Evolutionary conservation across 2,113 vertebrate species (phyloP).

Genomic region (Aphyosemion australe): DNA sequence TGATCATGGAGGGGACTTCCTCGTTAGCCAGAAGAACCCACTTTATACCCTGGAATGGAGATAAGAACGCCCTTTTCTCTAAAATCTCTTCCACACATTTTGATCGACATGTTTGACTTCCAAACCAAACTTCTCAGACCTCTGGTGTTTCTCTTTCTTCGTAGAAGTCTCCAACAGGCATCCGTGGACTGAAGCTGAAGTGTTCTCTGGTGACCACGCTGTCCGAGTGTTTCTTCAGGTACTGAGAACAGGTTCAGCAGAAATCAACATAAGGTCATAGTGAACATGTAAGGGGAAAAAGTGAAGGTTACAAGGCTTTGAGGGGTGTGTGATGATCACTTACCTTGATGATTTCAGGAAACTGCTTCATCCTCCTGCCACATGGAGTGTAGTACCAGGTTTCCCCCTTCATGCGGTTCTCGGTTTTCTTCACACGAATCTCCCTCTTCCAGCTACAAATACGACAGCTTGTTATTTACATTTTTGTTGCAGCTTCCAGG

Average conservation of each 20-base stretch:
- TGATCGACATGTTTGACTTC: too few relatives aligned
- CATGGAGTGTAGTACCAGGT: slow-evolving; percentile 98
- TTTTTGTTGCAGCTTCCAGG: background rate
- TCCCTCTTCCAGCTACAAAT: slow-evolving; percentile 88
- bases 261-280: background rate
- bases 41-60: slow-evolving; percentile 81
- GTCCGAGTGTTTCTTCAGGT: slow-evolving; percentile 87
- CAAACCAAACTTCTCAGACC: slow-evolving; percentile 70
- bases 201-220: slow-evolving; percentile 89
- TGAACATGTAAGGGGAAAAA: too few relatives aligned
- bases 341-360: slow-evolving; percentile 95
- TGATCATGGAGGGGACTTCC: slow-evolving; percentile 94
- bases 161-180: slow-evolving; percentile 97
- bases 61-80: background rate
- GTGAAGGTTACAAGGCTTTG: too few relatives aligned
- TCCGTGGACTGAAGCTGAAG: slow-evolving; percentile 98
- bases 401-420: slow-evolving; percentile 92
- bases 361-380: slow-evolving; percentile 96
- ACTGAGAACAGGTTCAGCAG: slow-evolving; percentile 81
- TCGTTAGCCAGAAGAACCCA: slow-evolving; percentile 91
- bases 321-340: background rate
- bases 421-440: slow-evolving; percentile 89
- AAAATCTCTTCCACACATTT: too few relatives aligned
- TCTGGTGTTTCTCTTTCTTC: slow-evolving; percentile 90
- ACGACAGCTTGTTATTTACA: slow-evolving; percentile 14